phyloP scores from a whole-genome alignment of 1,140 invertebrate species.

The Bombus waltoni region DNA sequence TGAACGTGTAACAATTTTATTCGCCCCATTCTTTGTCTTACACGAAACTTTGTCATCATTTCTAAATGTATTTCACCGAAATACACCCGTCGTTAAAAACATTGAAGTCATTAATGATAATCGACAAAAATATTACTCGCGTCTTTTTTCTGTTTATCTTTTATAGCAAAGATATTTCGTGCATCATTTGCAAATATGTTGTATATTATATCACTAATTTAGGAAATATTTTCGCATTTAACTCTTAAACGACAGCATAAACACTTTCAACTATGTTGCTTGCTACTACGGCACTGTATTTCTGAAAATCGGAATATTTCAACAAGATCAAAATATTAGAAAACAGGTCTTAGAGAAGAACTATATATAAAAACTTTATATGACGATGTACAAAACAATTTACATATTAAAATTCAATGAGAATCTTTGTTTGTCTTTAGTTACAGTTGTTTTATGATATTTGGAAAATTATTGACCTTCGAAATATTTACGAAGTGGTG shows the following conservation, averaged over 20 bases:
- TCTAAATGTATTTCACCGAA: too few relatives aligned
- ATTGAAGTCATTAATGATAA: neutral
- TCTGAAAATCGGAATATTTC: neutral
- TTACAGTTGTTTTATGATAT: neutral
- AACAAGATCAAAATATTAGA: neutral
- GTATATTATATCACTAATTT: too few relatives aligned
- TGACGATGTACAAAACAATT: too few relatives aligned
- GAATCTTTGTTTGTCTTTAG: neutral
- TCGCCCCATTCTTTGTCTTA: too few relatives aligned
- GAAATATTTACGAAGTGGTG: conserved; percentile 1
- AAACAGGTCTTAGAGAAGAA: neutral
- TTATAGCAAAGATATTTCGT: neutral
- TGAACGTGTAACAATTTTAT: too few relatives aligned
- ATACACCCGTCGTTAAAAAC: conserved; percentile 14
- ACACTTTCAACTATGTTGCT: too few relatives aligned
- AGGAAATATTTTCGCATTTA: too few relatives aligned
- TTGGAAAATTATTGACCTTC: neutral
- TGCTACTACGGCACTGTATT: too few relatives aligned
- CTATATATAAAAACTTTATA: too few relatives aligned
- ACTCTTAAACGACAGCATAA: too few relatives aligned
- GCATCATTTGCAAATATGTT: neutral
- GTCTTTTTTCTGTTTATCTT: neutral
- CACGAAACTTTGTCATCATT: too few relatives aligned
- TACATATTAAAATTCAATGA: neutral
- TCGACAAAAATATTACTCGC: conserved; percentile 26